Evolutionary conservation across 2,888 invertebrate genomes (phyloP), one percentile per base, ranked within the genome.

Genomic region (Cancer borealis): DNA sequence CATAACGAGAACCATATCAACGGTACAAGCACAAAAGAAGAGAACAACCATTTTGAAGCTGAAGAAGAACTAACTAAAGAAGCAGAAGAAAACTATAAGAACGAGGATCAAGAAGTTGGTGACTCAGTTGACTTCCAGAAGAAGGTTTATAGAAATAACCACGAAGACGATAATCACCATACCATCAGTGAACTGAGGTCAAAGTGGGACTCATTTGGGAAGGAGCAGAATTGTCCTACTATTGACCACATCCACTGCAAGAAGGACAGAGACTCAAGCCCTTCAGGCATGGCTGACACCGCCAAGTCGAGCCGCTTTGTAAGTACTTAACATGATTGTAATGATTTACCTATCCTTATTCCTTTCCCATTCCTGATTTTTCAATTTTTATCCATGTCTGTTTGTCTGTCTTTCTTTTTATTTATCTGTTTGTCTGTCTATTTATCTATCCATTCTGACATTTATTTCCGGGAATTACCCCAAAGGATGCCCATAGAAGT

Each of bases 221-320:
- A 39, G 46, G 39, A 26, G 45, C 73, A 73, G 73, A 73, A 26
- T n/a, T n/a, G 73, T 46, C 26, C 39, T 17, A 21, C 73, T 46
- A 73, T 47, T 39, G 66, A 30, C 30, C 39, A 66, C n/a, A 39
- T 26, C 26, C 45, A 30, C 88, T 14, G 47, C 26, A 79, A n/a
- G 60, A 88, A 26, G 6, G 45, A 87, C 39, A 30, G 30, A 54
- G 30, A 66, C 14, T 39, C 73, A 46, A 60, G n/a, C 21, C 60
- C 17, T 60, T 21, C 60, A 39, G 49, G 47, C 54, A 91, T 91
- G 91, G 87, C 88, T 26, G 91, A 84, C 46, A 87, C 87, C 8
- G 87, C 91, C n/a, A 88, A 87, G 60, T 54, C 93, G 14, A 91
- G 88, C 49, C 26, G 91, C 87, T 91, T 93, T 45, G 92, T 88